Conservation (phyloP, 2,797 vertebrate species). For the Schizothorax lantsangensis region DNA sequence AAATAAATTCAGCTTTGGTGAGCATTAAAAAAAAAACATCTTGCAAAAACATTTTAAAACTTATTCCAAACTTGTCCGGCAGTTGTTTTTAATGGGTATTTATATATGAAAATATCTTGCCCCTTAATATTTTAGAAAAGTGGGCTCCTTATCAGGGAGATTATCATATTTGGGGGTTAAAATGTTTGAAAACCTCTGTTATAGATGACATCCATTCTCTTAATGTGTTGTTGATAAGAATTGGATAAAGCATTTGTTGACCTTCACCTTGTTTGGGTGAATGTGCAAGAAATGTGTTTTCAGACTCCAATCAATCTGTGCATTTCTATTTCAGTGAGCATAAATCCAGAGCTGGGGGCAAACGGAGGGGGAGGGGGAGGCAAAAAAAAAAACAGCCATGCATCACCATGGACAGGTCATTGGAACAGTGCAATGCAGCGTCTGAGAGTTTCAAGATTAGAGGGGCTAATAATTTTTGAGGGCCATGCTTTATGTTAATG, state of each 20-base stretch:
- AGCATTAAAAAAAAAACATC: not conserved
- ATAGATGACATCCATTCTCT: conserved; percentile 54
- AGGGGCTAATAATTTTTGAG: conserved; percentile 82
- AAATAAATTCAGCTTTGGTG: not conserved
- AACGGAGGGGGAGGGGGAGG: not conserved
- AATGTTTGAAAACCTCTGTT: conserved; percentile 30
- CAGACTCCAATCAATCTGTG: conserved; percentile 58
- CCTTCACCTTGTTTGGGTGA: conserved; percentile 71
- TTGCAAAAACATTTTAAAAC: not conserved
- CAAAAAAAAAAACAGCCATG: conserved; percentile 75
- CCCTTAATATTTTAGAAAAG: not conserved
- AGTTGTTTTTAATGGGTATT: not conserved
- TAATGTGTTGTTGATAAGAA: conserved; percentile 71
- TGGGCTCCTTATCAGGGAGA: not conserved
- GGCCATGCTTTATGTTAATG: conserved; percentile 89
- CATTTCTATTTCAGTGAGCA: conserved; percentile 69
- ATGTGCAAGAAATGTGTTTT: conserved; percentile 61
- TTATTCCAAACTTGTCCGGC: not conserved
- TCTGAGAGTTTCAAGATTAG: conserved; percentile 87
- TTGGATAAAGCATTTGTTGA: conserved; percentile 73
- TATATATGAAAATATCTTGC: not conserved
- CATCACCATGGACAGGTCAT: conserved; percentile 86
- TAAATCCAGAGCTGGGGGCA: conserved; percentile 68
- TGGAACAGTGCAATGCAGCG: conserved; percentile 77
- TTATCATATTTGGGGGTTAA: not conserved